A percentile compares a stretch with the other conserved stretches of the same genome.
Conservation (phyloP, 64 coral and sea anemone species). For the Platygyra sinensis region DNA sequence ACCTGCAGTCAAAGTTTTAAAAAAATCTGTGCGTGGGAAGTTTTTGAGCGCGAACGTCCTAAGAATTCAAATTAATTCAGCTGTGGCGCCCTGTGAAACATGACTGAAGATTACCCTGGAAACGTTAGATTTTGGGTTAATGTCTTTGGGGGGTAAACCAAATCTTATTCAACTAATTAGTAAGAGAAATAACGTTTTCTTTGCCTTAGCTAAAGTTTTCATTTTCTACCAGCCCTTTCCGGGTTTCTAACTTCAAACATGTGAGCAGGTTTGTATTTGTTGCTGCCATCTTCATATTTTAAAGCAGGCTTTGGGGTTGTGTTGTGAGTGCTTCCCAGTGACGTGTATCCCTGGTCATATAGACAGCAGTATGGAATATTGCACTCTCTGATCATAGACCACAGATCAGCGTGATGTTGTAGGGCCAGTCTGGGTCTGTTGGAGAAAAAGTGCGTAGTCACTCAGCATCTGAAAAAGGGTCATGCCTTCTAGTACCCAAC, state of each 20-base stretch:
- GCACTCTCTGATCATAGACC: slow-evolving; percentile 81
- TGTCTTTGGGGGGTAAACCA: too few relatives aligned
- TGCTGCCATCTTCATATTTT: slow-evolving; percentile 44
- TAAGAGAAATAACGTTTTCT: too few relatives aligned
- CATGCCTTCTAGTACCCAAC: slow-evolving; percentile 93
- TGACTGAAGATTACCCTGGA: too few relatives aligned
- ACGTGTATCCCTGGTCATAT: slow-evolving; percentile 97
- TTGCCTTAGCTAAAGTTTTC: background rate
- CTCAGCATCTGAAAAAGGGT: slow-evolving; percentile 92
- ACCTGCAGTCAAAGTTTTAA: too few relatives aligned
- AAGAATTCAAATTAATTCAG: too few relatives aligned
- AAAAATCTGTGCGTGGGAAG: too few relatives aligned
- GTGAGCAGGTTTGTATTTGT: slow-evolving; percentile 83
- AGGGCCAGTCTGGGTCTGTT: slow-evolving; percentile 92
- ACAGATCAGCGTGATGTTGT: slow-evolving; percentile 91
- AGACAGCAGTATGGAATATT: slow-evolving; percentile 78
- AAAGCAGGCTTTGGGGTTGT: slow-evolving; percentile 96
- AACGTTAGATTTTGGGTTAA: too few relatives aligned
- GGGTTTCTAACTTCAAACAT: slow-evolving; percentile 80
- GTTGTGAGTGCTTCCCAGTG: slow-evolving; percentile 83
- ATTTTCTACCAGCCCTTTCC: slow-evolving; percentile 90
- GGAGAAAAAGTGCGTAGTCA: slow-evolving; percentile 79
- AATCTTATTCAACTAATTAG: too few relatives aligned
- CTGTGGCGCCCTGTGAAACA: too few relatives aligned
- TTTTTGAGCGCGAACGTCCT: too few relatives aligned